These are phyloP conservation scores for Clitarchus hookeri DNA, from an alignment of 2,888 invertebrate species.

Conservation along the genomic window DNA sequence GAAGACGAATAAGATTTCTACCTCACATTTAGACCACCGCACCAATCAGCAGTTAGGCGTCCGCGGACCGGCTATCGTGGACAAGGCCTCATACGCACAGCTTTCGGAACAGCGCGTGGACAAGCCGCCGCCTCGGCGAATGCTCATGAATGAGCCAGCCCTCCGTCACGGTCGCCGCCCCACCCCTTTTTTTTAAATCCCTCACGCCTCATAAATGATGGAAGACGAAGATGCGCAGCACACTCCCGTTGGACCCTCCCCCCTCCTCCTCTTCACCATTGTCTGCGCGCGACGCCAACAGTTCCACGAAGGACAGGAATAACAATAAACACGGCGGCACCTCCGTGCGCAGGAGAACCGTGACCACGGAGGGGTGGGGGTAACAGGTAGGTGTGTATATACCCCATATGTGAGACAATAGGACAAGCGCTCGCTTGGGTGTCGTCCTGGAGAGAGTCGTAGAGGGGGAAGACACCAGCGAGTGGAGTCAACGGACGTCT, in stretches of 20 bases:
- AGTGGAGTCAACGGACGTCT: neutral
- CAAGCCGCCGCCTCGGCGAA: neutral
- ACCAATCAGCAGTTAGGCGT: no score
- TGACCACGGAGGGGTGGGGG: neutral
- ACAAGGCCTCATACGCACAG: no score
- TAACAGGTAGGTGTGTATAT: neutral
- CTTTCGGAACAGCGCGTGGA: no score
- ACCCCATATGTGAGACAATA: neutral
- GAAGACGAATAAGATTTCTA: no score
- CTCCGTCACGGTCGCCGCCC: neutral
- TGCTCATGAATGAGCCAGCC: neutral
- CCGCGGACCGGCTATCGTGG: no score
- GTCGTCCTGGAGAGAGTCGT: no score
- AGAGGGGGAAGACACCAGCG: no score
- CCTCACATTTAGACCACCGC: no score
- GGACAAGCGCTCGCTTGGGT: neutral
- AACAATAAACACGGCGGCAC: slow-evolving; percentile 14
- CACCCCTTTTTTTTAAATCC: neutral
- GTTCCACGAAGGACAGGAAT: neutral
- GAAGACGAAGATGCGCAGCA: neutral
- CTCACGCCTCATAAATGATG: neutral
- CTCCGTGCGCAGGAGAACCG: neutral
- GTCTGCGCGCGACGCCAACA: slow-evolving; percentile 2
- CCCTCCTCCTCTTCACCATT: neutral
- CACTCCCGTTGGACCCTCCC: no score